A percentile compares a stretch with the other conserved stretches of the same genome.
These are phyloP conservation scores for Pagetopsis macropterus DNA, from an alignment of 2,797 vertebrate genomes.

Conservation along the genomic window DNA sequence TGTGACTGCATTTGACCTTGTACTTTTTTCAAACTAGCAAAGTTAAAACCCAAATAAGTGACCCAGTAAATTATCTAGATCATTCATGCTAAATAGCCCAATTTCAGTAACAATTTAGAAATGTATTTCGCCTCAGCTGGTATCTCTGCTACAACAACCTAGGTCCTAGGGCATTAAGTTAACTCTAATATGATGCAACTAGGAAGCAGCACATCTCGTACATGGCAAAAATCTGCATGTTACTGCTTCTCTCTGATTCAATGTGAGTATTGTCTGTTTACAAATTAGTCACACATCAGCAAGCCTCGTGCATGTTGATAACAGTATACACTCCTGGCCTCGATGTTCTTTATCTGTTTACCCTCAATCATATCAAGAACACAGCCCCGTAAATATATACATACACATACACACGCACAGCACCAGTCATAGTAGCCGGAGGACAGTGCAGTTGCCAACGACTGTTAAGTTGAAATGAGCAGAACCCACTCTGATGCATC, in stretches of 20 bases:
- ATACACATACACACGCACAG: not conserved
- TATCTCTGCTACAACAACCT: not conserved
- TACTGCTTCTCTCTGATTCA: conserved; percentile 5
- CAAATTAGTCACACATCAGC: conserved; percentile 12
- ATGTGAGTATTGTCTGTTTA: conserved; percentile 21
- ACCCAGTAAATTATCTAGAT: not conserved
- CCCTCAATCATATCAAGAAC: conserved; percentile 36
- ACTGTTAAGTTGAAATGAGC: conserved; percentile 50
- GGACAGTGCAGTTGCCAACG: conserved; percentile 42
- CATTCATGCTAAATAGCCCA: not conserved
- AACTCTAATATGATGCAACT: not conserved
- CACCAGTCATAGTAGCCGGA: conserved; percentile 35
- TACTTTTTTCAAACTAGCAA: not conserved
- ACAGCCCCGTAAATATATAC: not conserved
- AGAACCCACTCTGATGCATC: conserved; percentile 26
- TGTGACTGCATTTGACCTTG: not conserved
- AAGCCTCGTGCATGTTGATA: conserved; percentile 22
- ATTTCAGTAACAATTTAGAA: not conserved
- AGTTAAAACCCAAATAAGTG: not conserved
- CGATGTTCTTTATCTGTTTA: conserved; percentile 24
- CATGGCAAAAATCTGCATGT: conserved; percentile 1
- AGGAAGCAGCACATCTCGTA: not conserved
- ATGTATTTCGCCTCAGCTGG: not conserved
- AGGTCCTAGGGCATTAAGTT: not conserved
- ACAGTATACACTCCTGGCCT: conserved; percentile 13